Percentiles rank a stretch among this genome's conserved stretches.
Evolutionary conservation across 2,113 vertebrate species (phyloP).

Genomic region (Hemibagrus wyckioides): DNA sequence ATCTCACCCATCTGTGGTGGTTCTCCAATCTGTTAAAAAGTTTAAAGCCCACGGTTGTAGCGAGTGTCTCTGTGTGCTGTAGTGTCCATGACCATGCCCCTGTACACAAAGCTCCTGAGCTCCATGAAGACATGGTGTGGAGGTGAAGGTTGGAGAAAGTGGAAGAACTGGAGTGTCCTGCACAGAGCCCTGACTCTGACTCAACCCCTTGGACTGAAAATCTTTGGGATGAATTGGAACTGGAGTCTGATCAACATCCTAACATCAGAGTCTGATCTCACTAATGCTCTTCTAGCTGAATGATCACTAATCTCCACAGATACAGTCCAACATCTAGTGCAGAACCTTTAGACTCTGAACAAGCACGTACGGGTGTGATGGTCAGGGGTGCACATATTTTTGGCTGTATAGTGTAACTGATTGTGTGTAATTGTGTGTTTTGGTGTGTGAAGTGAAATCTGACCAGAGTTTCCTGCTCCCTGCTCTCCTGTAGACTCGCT

Average conservation of each 20-base stretch:
- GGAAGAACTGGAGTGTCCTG: not conserved
- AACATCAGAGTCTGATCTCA: not conserved
- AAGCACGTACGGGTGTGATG: not conserved
- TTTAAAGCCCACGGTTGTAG: not conserved
- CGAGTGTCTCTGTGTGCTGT: not conserved
- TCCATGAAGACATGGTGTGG: not conserved
- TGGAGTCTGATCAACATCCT: not conserved
- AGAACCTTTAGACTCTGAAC: not conserved
- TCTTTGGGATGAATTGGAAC: not conserved
- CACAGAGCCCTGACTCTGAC: not conserved
- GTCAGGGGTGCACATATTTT: not conserved
- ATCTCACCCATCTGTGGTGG: not conserved
- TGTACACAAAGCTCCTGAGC: not conserved
- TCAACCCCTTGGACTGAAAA: not conserved
- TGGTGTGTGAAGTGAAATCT: conserved; percentile 65
- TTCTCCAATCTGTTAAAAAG: not conserved
- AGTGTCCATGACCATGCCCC: not conserved
- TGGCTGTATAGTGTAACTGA: not conserved
- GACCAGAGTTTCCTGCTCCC: conserved; percentile 97
- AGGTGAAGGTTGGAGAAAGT: not conserved
- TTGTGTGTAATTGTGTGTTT: not conserved
- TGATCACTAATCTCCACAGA: not conserved
- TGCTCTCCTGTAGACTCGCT: conserved; percentile 92
- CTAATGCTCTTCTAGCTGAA: not conserved
- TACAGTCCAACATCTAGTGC: not conserved